Evolutionary conservation across 2,797 vertebrate genomes (phyloP).

Genomic region (Potorous gilbertii): DNA sequence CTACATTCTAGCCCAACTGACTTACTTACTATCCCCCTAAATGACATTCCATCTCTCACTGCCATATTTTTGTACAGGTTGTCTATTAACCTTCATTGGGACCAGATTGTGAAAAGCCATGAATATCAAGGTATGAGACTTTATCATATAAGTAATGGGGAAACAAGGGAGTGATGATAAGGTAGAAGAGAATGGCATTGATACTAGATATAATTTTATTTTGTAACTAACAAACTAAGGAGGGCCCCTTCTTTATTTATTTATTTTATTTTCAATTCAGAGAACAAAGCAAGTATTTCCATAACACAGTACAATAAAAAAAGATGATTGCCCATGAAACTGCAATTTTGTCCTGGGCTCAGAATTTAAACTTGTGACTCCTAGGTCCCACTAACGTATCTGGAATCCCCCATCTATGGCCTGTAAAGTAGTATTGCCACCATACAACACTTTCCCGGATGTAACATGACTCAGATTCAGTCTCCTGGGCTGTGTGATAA

Average conservation of each 20-base stretch:
- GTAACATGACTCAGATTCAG: constrained; percentile 21
- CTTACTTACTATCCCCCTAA: background rate
- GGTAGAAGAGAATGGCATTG: background rate
- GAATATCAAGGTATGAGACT: constrained; percentile 15
- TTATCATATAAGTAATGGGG: background rate
- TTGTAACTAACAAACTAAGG: background rate
- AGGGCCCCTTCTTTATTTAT: background rate
- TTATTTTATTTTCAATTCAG: background rate
- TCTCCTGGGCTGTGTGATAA: constrained; percentile 47
- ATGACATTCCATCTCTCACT: background rate
- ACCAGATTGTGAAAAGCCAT: background rate
- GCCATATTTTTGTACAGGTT: background rate
- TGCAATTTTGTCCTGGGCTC: background rate
- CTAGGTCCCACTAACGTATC: background rate
- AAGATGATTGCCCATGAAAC: background rate
- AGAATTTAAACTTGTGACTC: background rate
- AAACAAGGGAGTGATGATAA: background rate
- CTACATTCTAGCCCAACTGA: background rate
- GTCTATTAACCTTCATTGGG: background rate
- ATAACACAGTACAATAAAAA: background rate
- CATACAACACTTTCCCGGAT: constrained; percentile 24
- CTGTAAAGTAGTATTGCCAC: constrained; percentile 37
- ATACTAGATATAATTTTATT: background rate
- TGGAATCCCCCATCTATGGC: background rate
- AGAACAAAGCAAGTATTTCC: background rate